Evolutionary conservation across 2,888 invertebrate species (phyloP).

Genomic region (Habroteleia sp.): DNA sequence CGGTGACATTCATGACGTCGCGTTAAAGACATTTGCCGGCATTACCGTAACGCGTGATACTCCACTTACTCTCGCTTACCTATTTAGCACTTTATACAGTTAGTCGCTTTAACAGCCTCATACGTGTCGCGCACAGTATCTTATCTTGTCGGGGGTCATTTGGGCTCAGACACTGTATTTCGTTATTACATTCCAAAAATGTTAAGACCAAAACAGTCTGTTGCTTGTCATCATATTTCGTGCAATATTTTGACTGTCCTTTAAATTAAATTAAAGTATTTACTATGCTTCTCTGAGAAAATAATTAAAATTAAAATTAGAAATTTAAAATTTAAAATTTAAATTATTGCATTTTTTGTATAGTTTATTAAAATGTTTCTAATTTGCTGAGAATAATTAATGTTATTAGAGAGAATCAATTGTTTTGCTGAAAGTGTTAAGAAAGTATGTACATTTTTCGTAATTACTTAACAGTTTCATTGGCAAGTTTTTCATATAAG

Average conservation of each 20-base stretch:
- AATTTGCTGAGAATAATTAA: no score
- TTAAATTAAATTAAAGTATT: no score
- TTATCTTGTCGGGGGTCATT: constrained; percentile 22
- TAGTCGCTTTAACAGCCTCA: constrained; percentile 72
- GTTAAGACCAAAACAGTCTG: no score
- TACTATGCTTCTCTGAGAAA: no score
- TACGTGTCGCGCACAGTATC: constrained; percentile 34
- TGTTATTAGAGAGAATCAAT: no score
- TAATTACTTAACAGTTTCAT: constrained; percentile 36
- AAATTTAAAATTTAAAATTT: no score
- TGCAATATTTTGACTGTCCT: no score
- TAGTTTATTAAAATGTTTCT: no score
- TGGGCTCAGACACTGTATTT: neutral
- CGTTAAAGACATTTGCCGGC: constrained; percentile 71
- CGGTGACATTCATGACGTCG: constrained; percentile 42
- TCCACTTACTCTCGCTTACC: constrained; percentile 63
- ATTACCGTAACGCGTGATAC: constrained; percentile 45
- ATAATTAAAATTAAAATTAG: no score
- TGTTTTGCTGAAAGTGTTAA: constrained; percentile 23
- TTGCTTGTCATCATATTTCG: no score
- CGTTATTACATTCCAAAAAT: neutral
- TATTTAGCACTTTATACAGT: constrained; percentile 76
- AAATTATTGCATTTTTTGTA: no score
- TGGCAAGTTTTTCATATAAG: constrained; percentile 53
- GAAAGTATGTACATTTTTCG: constrained; percentile 33